Base-by-base conservation (phyloP, 2,888 invertebrate species). In the Ferdinandea cuprea region DNA sequence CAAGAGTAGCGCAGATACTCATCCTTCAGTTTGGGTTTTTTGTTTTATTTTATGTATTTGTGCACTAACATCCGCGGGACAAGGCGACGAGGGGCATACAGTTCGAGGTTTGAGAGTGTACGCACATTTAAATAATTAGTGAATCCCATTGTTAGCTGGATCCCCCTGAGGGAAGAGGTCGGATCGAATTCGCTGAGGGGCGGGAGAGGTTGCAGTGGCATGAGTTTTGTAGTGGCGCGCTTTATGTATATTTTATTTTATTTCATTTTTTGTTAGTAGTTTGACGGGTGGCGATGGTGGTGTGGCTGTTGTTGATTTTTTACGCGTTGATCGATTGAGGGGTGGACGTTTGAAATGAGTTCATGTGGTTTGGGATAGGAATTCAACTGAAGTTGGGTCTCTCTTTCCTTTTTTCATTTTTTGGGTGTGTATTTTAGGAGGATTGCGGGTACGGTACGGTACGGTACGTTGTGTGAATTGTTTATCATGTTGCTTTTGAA, bases 61-160 rank as follows among this genome's bases (percentile, higher is more conserved):
- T 77, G 72, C 77, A 83, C 83, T 83, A 83, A 78, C 78, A 83
- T 83, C 83, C 68, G 61, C 68, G 63, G 78, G 59, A 74, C 48
- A 15, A 13, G 30, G 63, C 72, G 59, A 74, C 48, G 25, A 13
- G 30, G 35, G 28, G 21, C 15, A 68, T 37, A 37, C 17, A 28
- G 54, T 11, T 37, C 28, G 58, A 42, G 54, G 44, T 15, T 72
- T 19, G 54, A 56, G 61, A 58, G 71, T 52, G 56, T 68, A 83
- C 83, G 83, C 83, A 83, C 83, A 83, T 83, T 83, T 83, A 78
- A 83, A 83, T 83, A 83, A 83, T 83, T 83, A 83, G 78, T 78
- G 83, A 73, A 73, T 73, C 73, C 68, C 68, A 83, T 83, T 83
- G 83, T 83, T 78, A 73, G 78, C 50, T 48, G 42, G 40, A 56